Base-by-base conservation (phyloP, 2,888 invertebrate genomes). In the Philaethria dido region DNA sequence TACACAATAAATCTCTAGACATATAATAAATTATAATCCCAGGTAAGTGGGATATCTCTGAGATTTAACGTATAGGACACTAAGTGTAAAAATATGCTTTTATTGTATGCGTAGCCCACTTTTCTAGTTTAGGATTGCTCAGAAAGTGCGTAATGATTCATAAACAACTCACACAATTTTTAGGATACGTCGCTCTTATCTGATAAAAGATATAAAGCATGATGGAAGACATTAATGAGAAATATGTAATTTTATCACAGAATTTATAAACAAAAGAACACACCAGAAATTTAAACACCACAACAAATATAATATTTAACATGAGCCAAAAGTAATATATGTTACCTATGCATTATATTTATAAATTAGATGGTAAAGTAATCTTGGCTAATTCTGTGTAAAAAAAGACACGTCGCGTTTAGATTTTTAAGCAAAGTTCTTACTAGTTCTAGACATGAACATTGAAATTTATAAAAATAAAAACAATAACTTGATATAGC, bases 41-140 rank as follows among this genome's bases (percentile, higher is more conserved):
- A 39, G 13, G 3, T 16, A 20, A 0, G 39, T 14, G 14, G 9
- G 9, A 20, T 42, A 42, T 57, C 9, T n/a, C 57, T 57, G n/a
- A 20, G 25, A 42, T 57, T 66, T 44, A 63, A 29, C 16, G 66
- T 29, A 50, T 65, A 65, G 52, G 60, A 70, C 70, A 70, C 68
- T 72, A 69, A n/a, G 64, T 44, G 70, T 70, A 69, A 69, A 64
- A 66, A 52, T 61, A 59, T 71, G 68, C 72, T 75, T 70, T 69
- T 69, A 44, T 54, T 74, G 73, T 77, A 64, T 73, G 68, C 73
- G 71, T 71, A 73, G 73, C 76, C 76, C 67, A 76, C 73, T 75
- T 76, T 71, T 71, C 47, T 64, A 67, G 64, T 64, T 61, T 72
- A 61, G 71, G 72, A 75, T 71, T 69, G 72, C 62, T 71, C 57